Percentiles rank a stretch among this genome's conserved stretches.
These are phyloP conservation scores for Syrista parreyssii DNA, from an alignment of 2,888 invertebrate genomes.

Conservation along the genomic window DNA sequence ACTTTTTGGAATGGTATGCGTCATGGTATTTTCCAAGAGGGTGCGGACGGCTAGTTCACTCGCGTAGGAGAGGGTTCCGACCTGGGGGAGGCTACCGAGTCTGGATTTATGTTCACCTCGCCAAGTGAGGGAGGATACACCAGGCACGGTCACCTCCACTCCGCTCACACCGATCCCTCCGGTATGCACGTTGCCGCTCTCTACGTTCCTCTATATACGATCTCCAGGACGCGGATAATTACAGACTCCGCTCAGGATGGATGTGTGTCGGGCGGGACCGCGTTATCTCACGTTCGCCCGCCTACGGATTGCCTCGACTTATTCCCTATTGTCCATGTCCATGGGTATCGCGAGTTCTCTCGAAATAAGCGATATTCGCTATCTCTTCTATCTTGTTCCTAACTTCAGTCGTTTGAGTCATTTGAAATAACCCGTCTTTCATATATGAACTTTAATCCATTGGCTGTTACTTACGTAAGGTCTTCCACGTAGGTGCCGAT, in stretches of 20 bases:
- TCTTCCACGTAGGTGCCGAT: background rate
- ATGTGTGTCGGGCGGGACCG: slow-evolving; percentile 53
- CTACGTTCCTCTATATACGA: slow-evolving; percentile 18
- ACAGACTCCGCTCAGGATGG: slow-evolving; percentile 51
- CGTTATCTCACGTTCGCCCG: slow-evolving; percentile 47
- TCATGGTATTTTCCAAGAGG: slow-evolving; percentile 15
- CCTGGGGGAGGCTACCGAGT: slow-evolving; percentile 29
- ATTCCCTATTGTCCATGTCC: slow-evolving; percentile 29
- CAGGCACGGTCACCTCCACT: slow-evolving; percentile 1
- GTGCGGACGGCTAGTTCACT: slow-evolving; percentile 9
- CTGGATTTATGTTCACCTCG: slow-evolving; percentile 39
- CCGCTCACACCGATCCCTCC: background rate
- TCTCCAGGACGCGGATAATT: slow-evolving; percentile 54
- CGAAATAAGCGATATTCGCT: background rate
- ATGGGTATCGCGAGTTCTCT: background rate
- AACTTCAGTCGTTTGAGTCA: background rate
- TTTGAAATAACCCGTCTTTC: background rate
- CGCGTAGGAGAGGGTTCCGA: background rate
- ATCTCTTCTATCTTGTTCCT: background rate
- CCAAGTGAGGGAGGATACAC: slow-evolving; percentile 27
- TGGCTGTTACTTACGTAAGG: background rate
- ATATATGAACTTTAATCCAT: background rate
- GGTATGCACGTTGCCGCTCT: slow-evolving; percentile 5
- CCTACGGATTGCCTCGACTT: slow-evolving; percentile 41
- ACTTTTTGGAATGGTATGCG: background rate